A percentile compares a stretch with the other conserved stretches of the same genome.
phyloP scores from a whole-genome alignment of 2,113 vertebrate genomes.

The Alces alces region DNA sequence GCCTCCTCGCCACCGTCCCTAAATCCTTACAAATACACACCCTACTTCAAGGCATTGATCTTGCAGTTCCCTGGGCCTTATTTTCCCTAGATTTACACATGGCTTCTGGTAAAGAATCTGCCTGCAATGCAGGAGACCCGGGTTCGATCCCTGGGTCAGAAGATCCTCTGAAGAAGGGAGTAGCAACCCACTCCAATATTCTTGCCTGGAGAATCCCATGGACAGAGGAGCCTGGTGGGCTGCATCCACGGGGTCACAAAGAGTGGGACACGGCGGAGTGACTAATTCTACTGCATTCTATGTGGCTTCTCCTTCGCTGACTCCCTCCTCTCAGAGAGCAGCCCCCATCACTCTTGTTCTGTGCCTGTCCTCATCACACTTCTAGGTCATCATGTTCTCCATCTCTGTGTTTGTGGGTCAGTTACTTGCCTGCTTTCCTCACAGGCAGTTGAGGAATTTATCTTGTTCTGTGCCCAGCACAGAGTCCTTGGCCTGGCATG shows the following conservation, averaged over 20 bases:
- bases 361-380: too few relatives aligned
- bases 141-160: background rate
- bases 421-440: background rate
- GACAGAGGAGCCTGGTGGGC: background rate
- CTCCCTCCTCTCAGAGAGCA: background rate
- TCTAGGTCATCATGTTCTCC: background rate
- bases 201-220: background rate
- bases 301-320: background rate
- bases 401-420: background rate
- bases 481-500: background rate
- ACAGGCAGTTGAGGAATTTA: background rate
- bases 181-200: background rate
- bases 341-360: too few relatives aligned
- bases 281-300: background rate
- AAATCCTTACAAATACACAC: background rate
- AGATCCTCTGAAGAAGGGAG: background rate
- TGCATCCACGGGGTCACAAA: background rate
- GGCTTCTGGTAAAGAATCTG: background rate
- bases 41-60: background rate
- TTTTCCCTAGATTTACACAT: background rate
- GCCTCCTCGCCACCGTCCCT: background rate
- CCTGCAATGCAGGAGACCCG: background rate
- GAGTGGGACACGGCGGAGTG: fast-evolving
- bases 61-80: background rate
- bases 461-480: background rate